phyloP scores from a whole-genome alignment of 2,797 vertebrate species.

The Phoxinus dragarum region DNA sequence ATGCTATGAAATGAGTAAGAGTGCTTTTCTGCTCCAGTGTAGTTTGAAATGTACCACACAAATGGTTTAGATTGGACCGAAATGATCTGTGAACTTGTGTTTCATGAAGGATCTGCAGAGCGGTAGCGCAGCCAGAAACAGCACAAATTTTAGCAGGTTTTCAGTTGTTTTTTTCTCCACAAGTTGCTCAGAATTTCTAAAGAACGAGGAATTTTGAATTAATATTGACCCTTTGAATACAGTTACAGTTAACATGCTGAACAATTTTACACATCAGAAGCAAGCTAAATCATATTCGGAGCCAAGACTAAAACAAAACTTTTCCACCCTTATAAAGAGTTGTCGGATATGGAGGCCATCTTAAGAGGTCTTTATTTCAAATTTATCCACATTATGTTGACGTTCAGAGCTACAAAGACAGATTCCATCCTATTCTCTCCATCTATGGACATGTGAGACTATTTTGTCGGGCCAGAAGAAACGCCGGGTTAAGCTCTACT shows the following conservation, averaged over 20 bases:
- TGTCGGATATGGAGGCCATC: slow-evolving; percentile 1
- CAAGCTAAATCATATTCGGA: background rate
- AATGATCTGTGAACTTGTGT: background rate
- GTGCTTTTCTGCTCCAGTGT: background rate
- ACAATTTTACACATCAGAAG: background rate
- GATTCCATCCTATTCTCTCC: slow-evolving; percentile 3
- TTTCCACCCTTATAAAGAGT: slow-evolving; percentile 22
- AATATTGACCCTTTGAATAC: background rate
- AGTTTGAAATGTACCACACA: background rate
- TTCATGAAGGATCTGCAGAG: background rate
- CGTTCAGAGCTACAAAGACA: slow-evolving; percentile 2
- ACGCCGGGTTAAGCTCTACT: slow-evolving; percentile 30
- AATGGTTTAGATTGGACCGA: background rate
- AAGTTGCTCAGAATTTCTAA: background rate
- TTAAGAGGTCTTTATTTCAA: slow-evolving; percentile 17
- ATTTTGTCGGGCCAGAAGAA: slow-evolving; percentile 51
- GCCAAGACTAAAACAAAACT: background rate
- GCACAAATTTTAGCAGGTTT: background rate
- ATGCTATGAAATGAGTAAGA: background rate
- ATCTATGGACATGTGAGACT: slow-evolving; percentile 44
- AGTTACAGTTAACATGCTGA: background rate
- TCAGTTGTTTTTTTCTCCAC: background rate
- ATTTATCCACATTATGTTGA: slow-evolving; percentile 7
- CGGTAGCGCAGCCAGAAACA: background rate
- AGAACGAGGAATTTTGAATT: background rate